Evolutionary conservation across 2,888 invertebrate genomes (phyloP).

Genomic region (Agrilus biguttatus): DNA sequence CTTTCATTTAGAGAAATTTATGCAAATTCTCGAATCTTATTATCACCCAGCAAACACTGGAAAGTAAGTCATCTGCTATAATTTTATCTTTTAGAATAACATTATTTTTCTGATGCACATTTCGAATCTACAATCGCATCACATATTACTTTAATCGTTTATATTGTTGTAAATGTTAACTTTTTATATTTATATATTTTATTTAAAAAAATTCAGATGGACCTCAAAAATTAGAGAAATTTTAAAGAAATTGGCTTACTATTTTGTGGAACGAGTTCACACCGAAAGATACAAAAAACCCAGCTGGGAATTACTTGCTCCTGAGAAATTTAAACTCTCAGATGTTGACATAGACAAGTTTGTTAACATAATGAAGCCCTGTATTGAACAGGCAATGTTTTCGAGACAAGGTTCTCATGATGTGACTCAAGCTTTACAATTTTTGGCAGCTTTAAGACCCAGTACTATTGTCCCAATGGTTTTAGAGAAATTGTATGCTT

Average conservation of each 20-base stretch:
- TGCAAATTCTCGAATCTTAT: constrained; percentile 73
- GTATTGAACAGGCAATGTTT: constrained; percentile 66
- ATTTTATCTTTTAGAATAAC: not conserved
- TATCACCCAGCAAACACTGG: constrained; percentile 82
- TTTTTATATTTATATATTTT: no score
- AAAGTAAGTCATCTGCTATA: constrained; percentile 15
- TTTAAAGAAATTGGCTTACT: constrained; percentile 49
- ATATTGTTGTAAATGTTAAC: no score
- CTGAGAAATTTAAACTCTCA: constrained; percentile 53
- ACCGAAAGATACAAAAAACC: constrained; percentile 50
- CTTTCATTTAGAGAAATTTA: constrained; percentile 61
- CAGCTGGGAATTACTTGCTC: constrained; percentile 56
- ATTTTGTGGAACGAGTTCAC: constrained; percentile 43
- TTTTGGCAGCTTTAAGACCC: constrained; percentile 66
- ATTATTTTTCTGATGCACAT: no score
- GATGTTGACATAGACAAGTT: constrained; percentile 71
- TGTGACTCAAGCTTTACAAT: constrained; percentile 51
- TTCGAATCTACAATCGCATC: no score
- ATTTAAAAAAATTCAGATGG: constrained; percentile 40
- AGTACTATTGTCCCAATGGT: constrained; percentile 70
- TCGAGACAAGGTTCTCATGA: constrained; percentile 50
- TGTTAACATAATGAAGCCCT: constrained; percentile 59
- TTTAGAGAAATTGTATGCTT: constrained; percentile 63
- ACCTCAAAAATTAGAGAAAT: constrained; percentile 50
- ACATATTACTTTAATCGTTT: no score